phyloP scores from a whole-genome alignment of 1,140 invertebrate species.

The Mya arenaria region DNA sequence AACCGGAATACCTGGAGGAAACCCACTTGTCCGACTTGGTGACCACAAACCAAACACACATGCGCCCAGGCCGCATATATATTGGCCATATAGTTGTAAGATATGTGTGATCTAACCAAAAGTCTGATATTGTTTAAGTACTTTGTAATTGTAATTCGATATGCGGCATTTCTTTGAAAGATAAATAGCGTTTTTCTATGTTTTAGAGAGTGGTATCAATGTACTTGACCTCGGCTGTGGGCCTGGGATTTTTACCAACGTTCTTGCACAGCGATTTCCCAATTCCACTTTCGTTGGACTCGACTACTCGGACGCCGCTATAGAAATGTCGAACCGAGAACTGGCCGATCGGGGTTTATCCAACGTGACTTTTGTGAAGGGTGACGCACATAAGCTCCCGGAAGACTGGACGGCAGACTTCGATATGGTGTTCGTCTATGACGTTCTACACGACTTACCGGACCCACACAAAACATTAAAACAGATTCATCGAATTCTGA shows the following conservation, averaged over 20 bases:
- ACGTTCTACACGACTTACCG: slow-evolving; percentile 65
- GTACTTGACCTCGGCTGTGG: slow-evolving; percentile 63
- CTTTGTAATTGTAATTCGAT: too few species aligned
- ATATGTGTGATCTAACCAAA: too few species aligned
- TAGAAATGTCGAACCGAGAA: slow-evolving; percentile 27
- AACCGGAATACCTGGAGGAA: too few species aligned
- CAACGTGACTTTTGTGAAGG: slow-evolving; percentile 47
- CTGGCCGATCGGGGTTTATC: slow-evolving; percentile 21
- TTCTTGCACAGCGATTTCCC: slow-evolving; percentile 58
- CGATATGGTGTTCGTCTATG: slow-evolving; percentile 55
- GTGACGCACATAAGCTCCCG: slow-evolving; percentile 53
- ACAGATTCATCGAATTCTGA: slow-evolving; percentile 53
- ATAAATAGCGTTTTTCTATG: background rate
- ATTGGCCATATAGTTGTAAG: too few species aligned
- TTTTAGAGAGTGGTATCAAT: slow-evolving; percentile 52
- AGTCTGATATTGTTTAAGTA: too few species aligned
- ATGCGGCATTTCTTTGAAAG: too few species aligned
- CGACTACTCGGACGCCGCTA: slow-evolving; percentile 10
- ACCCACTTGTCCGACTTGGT: too few species aligned
- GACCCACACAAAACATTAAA: slow-evolving; percentile 51
- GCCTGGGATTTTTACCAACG: slow-evolving; percentile 7
- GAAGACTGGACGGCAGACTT: slow-evolving; percentile 45
- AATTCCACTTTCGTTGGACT: slow-evolving; percentile 53
- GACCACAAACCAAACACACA: too few species aligned
- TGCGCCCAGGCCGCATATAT: too few species aligned